Evolutionary conservation across 2,113 vertebrate genomes (phyloP).

Genomic region (Eleginops maclovinus): DNA sequence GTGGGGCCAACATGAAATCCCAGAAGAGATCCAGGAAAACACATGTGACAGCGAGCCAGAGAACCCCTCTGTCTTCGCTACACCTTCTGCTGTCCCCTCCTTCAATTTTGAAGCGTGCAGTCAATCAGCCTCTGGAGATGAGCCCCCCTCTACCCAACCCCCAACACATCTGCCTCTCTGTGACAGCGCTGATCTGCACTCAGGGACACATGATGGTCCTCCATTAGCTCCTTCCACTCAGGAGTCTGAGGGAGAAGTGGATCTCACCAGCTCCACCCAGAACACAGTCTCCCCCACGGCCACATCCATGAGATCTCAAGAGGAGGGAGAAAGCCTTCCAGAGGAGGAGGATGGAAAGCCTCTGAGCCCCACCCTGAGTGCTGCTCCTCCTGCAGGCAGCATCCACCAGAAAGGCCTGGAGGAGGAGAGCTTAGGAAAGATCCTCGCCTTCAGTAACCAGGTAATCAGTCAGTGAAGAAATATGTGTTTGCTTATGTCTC

Average conservation of each 20-base stretch:
- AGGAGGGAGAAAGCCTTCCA: slow-evolving; percentile 23
- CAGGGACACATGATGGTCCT: slow-evolving; percentile 39
- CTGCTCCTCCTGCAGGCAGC: slow-evolving; percentile 65
- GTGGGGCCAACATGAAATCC: slow-evolving; percentile 12
- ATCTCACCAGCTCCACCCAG: slow-evolving; percentile 17
- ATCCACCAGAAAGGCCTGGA: slow-evolving; percentile 21
- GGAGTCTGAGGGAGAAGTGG: slow-evolving; percentile 29
- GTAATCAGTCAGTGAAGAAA: slow-evolving; percentile 36
- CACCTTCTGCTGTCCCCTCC: background rate
- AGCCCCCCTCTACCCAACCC: background rate
- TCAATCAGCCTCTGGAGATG: slow-evolving; percentile 17
- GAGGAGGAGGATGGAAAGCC: background rate
- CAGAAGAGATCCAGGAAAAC: slow-evolving; percentile 20
- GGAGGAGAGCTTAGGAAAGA: slow-evolving; percentile 82
- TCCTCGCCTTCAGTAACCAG: slow-evolving; percentile 91
- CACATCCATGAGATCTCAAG: slow-evolving; percentile 42
- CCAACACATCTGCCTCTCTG: background rate
- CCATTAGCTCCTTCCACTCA: slow-evolving; percentile 12
- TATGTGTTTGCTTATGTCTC: too few species aligned
- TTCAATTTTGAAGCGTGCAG: background rate
- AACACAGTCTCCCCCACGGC: background rate
- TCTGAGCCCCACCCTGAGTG: slow-evolving; percentile 72
- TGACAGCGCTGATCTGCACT: slow-evolving; percentile 25
- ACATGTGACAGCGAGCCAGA: background rate
- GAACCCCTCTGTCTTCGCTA: background rate